Conservation (phyloP, 2,888 invertebrate genomes). For the Neuroscelio doddi region DNA sequence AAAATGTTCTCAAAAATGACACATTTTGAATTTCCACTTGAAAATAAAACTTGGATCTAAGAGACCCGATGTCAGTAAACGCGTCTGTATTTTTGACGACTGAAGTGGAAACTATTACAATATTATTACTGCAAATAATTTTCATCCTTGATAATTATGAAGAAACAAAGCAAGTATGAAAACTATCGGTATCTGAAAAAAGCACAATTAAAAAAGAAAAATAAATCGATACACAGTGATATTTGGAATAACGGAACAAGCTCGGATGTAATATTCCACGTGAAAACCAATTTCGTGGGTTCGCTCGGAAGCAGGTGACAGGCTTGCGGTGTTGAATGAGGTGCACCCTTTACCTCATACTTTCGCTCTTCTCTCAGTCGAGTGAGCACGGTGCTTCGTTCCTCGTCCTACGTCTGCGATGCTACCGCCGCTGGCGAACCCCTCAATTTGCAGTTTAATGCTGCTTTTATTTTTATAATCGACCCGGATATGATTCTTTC, state of each 20-base stretch:
- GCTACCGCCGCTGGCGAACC: constrained; percentile 32
- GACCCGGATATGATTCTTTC: constrained; percentile 54
- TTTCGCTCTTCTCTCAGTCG: constrained; percentile 38
- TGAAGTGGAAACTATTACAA: too few species aligned
- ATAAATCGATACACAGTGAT: constrained; percentile 36
- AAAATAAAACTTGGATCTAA: too few species aligned
- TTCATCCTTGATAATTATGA: too few species aligned
- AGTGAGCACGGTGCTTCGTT: constrained; percentile 31
- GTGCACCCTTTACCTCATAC: constrained; percentile 37
- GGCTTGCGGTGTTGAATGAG: constrained; percentile 42
- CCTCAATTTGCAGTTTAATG: constrained; percentile 52
- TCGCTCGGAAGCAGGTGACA: constrained; percentile 49
- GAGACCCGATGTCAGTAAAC: too few species aligned
- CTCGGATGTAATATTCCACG: constrained; percentile 43
- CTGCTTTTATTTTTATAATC: constrained; percentile 52
- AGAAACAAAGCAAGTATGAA: too few species aligned
- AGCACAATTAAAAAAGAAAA: constrained; percentile 31
- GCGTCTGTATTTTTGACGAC: too few species aligned
- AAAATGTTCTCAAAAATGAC: too few species aligned
- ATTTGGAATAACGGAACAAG: constrained; percentile 31
- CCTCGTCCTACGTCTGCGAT: constrained; percentile 40
- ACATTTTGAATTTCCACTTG: too few species aligned
- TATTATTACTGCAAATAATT: too few species aligned
- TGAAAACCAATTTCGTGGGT: constrained; percentile 49
- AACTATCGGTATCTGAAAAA: too few species aligned